Conservation (phyloP, 1,140 invertebrate genomes). For the Bombus affinis region DNA sequence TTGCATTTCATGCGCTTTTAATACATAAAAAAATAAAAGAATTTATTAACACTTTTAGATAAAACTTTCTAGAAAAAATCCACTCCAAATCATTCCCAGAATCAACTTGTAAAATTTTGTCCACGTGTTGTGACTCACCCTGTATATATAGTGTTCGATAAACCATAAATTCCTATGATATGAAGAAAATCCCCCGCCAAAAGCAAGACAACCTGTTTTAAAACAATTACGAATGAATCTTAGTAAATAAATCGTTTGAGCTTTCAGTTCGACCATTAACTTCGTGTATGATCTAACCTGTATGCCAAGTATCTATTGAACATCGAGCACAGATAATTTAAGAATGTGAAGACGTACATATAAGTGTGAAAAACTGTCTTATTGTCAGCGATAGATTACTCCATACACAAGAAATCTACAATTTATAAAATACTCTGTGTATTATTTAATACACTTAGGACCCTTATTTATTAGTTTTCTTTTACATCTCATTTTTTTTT, state of each 20-base stretch:
- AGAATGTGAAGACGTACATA: not conserved
- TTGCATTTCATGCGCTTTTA: not conserved
- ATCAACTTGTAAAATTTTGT: not conserved
- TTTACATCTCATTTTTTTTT: constrained; percentile 27
- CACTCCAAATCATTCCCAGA: not conserved
- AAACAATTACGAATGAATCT: not conserved
- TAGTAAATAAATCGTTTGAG: not conserved
- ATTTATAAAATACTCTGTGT: constrained; percentile 45
- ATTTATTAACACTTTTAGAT: not conserved
- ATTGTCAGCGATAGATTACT: constrained; percentile 44
- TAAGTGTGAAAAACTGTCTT: constrained; percentile 15
- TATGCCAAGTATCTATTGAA: not conserved
- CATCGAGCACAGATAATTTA: not conserved
- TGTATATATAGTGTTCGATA: constrained; percentile 29
- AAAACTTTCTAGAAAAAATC: not conserved
- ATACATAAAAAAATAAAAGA: not conserved
- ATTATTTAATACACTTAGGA: constrained; percentile 37
- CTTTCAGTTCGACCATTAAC: not conserved
- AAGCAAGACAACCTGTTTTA: constrained; percentile 28
- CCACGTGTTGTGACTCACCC: not conserved
- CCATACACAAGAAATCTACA: constrained; percentile 49
- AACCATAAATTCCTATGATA: constrained; percentile 45
- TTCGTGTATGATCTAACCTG: not conserved
- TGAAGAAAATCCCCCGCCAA: constrained; percentile 39
- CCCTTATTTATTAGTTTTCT: constrained; percentile 46